phyloP scores from a whole-genome alignment of 2,113 vertebrate genomes.

The Chionomys nivalis region DNA sequence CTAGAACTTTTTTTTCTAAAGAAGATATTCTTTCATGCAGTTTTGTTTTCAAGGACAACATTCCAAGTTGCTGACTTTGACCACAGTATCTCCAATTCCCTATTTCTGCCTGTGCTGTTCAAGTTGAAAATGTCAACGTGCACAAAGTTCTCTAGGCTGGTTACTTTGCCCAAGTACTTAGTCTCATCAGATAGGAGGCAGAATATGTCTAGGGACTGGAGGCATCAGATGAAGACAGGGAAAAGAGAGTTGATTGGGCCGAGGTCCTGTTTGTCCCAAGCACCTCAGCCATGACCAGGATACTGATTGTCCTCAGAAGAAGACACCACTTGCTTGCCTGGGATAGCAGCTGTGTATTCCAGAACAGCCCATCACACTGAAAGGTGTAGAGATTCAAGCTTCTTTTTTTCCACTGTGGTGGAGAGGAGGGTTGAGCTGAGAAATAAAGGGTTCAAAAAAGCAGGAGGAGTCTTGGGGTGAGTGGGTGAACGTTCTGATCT shows the following conservation, averaged over 20 bases:
- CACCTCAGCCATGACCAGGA: background rate
- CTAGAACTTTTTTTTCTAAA: background rate
- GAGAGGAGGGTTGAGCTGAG: no score
- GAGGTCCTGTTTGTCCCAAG: background rate
- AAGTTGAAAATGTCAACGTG: background rate
- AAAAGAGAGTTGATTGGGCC: background rate
- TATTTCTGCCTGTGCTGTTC: background rate
- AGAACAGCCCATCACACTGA: background rate
- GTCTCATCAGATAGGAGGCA: background rate
- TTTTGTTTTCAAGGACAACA: background rate
- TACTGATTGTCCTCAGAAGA: background rate
- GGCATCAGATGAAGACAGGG: background rate
- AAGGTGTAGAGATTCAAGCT: background rate
- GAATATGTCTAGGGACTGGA: no score
- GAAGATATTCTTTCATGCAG: background rate
- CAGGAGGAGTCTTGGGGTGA: no score
- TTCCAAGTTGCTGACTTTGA: background rate
- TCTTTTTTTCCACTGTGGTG: background rate
- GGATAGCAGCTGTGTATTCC: background rate
- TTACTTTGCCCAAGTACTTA: background rate
- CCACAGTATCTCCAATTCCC: background rate
- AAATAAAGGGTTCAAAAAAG: no score
- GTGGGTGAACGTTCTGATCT: background rate
- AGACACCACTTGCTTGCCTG: background rate
- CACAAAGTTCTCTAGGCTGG: background rate